These are phyloP conservation scores for Drosophila nigromelanica DNA, from an alignment of 1,140 invertebrate species.

Conservation along the genomic window DNA sequence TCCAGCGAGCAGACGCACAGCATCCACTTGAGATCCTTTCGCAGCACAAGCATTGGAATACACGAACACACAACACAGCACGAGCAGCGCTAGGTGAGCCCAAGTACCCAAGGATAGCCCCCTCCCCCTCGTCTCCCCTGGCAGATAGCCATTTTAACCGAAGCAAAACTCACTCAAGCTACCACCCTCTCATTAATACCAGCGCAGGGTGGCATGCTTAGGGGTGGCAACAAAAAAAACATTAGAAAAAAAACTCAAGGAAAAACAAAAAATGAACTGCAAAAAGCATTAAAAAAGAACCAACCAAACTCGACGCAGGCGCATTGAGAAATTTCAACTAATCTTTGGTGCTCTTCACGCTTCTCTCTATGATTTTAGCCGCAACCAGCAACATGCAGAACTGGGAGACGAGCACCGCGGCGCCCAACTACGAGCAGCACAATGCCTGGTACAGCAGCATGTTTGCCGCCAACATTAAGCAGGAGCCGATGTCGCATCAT, in stretches of 20 bases:
- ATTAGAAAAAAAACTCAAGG: constrained; percentile 34
- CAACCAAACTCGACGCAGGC: constrained; percentile 63
- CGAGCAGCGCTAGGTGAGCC: constrained; percentile 39
- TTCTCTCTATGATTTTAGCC: constrained; percentile 40
- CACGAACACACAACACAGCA: background rate
- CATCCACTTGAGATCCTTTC: constrained; percentile 2
- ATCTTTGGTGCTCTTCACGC: constrained; percentile 13
- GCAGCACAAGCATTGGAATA: constrained; percentile 37
- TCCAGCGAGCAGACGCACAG: constrained; percentile 49
- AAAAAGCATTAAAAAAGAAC: constrained; percentile 16
- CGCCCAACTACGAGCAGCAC: constrained; percentile 79
- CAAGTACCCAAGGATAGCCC: constrained; percentile 13
- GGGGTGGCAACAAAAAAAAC: constrained; percentile 65
- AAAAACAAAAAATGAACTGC: constrained; percentile 25
- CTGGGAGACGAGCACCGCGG: constrained; percentile 78
- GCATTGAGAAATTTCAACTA: constrained; percentile 32
- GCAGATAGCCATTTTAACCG: constrained; percentile 47
- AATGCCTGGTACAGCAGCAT: constrained; percentile 81
- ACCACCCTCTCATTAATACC: constrained; percentile 12
- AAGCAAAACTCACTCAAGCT: constrained; percentile 60
- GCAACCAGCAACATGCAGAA: constrained; percentile 75
- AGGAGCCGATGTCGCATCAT: constrained; percentile 65
- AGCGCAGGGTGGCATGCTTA: constrained; percentile 35
- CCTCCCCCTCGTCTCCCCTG: background rate
- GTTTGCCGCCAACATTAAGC: constrained; percentile 76